These are phyloP conservation scores for Thera britannica DNA, from an alignment of 2,888 invertebrate genomes.

Conservation along the genomic window DNA sequence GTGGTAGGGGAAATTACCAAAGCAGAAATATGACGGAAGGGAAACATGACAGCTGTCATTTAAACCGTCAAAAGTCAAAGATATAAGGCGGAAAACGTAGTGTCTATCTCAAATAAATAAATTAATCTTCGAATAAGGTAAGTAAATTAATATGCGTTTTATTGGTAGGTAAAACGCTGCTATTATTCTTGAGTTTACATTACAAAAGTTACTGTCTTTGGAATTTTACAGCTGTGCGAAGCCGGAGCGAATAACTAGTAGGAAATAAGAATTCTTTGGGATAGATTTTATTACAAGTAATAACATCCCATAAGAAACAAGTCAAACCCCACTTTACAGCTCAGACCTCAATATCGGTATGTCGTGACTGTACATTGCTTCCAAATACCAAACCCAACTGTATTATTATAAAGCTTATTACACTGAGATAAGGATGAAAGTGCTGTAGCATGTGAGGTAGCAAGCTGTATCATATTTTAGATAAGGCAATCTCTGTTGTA, in stretches of 20 bases:
- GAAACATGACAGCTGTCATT: no score
- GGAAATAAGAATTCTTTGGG: background rate
- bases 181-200: no score
- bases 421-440: slow-evolving; percentile 6
- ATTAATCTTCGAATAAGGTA: no score
- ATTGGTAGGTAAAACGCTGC: no score
- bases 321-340: slow-evolving; percentile 18
- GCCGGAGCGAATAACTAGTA: background rate
- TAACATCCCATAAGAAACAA: slow-evolving; percentile 11
- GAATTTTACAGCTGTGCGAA: no score
- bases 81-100: no score
- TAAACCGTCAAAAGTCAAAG: no score
- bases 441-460: slow-evolving; percentile 8
- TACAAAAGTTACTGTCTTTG: no score
- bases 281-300: background rate
- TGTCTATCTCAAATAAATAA: no score
- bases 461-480: slow-evolving; percentile 39
- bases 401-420: slow-evolving; percentile 17
- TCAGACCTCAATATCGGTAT: slow-evolving; percentile 7
- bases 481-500: slow-evolving; percentile 48
- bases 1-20: no score
- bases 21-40: no score
- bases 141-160: no score
- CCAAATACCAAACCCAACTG: slow-evolving; percentile 30
- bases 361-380: slow-evolving; percentile 36